Evolutionary conservation across 1,140 invertebrate species (phyloP), one percentile per base, ranked within the genome.

Genomic region (Penaeus indicus): DNA sequence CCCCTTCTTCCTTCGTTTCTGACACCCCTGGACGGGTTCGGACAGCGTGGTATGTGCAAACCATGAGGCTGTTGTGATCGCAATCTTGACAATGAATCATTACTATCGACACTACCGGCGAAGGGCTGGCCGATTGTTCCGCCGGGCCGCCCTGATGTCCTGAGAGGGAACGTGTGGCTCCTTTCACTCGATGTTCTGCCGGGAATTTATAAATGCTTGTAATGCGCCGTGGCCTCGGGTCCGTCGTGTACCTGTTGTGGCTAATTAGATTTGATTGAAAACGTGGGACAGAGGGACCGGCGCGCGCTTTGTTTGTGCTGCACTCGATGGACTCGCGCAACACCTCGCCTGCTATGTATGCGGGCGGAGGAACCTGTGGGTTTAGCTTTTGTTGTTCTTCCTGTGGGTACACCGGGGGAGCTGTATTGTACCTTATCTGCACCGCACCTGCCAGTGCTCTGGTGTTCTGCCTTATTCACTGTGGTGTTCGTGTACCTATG

Each of bases 41-140:
- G 85, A 80, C 61, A 25, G 78, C 27, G 62, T n/a, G 85, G 85
- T 67, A 80, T 86, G 85, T 80, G 85, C 78, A 81, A 86, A 86
- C 85, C 77, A 47, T 79, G 75, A 80, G 61, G 85, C 75, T 64
- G 77, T 63, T 86, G 85, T 79, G 85, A 88, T 88, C 80, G 22
- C 83, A 82, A 83, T 88, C 79, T 88, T 82, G 86, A 88, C 86
- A 88, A 88, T 88, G 86, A 88, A 88, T 88, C 86, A 88, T 88
- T 88, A 88, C 80, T 88, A 88, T 88, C 86, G 86, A 88, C 86
- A 83, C 86, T 77, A 83, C 79, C 77, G 64, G 63, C 79, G 86
- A 83, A 83, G 86, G 82, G 82, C 79, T 88, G 86, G 64, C 62
- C 69, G 86, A 38, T 47, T 54, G 78, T 86, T 79, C 77, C 75